Conservation (phyloP, 2,113 vertebrate genomes). For the Chloropsis cyanopogon region DNA sequence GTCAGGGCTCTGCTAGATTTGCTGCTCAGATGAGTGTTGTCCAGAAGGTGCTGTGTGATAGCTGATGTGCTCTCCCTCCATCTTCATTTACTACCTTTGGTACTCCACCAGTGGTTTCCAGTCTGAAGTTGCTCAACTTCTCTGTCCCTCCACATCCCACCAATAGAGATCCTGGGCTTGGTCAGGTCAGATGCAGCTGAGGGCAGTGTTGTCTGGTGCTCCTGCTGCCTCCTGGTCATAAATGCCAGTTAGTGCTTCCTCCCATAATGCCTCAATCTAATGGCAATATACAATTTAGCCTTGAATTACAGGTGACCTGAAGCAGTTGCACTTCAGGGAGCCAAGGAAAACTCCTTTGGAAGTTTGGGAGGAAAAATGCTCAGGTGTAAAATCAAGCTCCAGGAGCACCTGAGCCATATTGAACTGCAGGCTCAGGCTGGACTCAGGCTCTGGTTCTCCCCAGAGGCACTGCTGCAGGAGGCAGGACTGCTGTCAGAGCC, state of each 20-base stretch:
- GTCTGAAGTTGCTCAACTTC: neutral
- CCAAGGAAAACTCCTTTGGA: neutral
- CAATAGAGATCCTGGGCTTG: neutral
- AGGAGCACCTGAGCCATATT: neutral
- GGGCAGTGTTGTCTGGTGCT: neutral
- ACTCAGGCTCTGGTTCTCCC: neutral
- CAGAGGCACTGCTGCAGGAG: neutral
- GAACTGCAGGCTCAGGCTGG: neutral
- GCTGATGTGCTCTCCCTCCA: neutral
- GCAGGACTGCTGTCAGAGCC: neutral
- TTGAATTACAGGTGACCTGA: neutral
- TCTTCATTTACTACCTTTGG: neutral
- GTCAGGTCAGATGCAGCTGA: rapidly evolving
- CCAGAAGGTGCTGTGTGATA: neutral
- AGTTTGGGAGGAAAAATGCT: neutral
- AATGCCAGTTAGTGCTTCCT: neutral
- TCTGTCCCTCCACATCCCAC: neutral
- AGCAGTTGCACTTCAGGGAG: neutral
- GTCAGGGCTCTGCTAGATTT: neutral
- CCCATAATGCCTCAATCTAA: neutral
- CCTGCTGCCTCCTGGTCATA: neutral
- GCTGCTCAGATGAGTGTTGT: neutral
- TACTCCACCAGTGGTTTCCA: neutral
- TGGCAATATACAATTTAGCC: neutral
- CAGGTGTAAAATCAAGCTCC: neutral